Percentiles rank a stretch among this genome's conserved stretches.
phyloP scores from a whole-genome alignment of 2,113 vertebrate genomes.

The Heteronetta atricapilla region DNA sequence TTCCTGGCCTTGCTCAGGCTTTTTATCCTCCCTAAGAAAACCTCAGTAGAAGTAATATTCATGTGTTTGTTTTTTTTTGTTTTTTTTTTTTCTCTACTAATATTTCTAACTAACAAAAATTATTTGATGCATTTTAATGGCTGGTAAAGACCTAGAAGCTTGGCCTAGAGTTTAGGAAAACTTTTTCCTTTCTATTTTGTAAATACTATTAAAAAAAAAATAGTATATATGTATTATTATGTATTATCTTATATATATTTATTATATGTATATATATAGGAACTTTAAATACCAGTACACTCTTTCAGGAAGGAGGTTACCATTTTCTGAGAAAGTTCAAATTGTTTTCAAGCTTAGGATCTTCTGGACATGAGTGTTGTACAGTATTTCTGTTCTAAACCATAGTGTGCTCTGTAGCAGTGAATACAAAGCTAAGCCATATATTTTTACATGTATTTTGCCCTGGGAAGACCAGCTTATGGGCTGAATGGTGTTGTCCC shows the following conservation, averaged over 20 bases:
- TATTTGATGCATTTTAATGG: neutral
- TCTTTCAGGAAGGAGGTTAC: neutral
- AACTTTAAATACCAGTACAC: constrained; percentile 10
- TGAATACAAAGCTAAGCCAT: neutral
- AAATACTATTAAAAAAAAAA: neutral
- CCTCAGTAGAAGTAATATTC: neutral
- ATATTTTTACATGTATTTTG: neutral
- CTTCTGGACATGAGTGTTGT: neutral
- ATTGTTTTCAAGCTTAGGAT: neutral
- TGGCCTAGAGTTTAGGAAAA: neutral
- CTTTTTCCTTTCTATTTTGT: neutral
- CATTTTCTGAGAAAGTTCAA: constrained; percentile 13
- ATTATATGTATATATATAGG: neutral
- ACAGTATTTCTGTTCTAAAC: neutral
- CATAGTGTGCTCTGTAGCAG: neutral
- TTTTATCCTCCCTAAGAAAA: neutral
- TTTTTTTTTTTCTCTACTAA: neutral
- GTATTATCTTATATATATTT: too few species aligned
- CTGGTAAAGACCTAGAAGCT: neutral
- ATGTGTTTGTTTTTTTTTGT: neutral
- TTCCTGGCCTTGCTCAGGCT: neutral
- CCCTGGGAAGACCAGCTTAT: neutral
- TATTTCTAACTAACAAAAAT: neutral
- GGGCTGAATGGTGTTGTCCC: neutral
- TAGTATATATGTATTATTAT: too few species aligned